Evolutionary conservation across 2,113 vertebrate species (phyloP), one percentile per base, ranked within the genome.

Genomic region (Syngnathus scovelli): DNA sequence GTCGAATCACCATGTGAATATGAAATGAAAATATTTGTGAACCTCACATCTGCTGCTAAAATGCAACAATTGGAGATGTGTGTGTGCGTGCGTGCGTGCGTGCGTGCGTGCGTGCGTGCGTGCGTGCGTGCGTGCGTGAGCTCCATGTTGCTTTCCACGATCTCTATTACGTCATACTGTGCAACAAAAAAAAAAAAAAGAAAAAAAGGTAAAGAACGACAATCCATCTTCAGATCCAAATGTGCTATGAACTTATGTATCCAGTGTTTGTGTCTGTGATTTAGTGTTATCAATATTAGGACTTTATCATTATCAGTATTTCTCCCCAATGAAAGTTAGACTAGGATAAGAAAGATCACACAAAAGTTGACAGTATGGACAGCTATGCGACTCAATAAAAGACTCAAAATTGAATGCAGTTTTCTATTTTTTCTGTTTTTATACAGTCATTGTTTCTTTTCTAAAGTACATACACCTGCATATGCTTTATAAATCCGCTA

Each of bases 251-350:
- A 44, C 41, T 19, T 44, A 44, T 5, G 61, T 62, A 44, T 44
- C n/a, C n/a, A 44, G 61, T 62, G 61, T 62, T 62, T 62, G 55
- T 44, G n/a, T 44, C 61, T 46, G 41, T 62, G 41, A 62, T 44
- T 62, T 21, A 27, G 41, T 62, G 61, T 62, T 44, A 43, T 62
- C 61, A 27, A 62, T 44, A 41, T 15, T 41, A 13, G 39, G 12
- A 62, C 60, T 43, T 39, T 41, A 44, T 27, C 61, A 62, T 62
- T 43, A 62, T 62, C 61, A 62, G 41, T 62, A 62, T 62, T 61
- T 46, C 7, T 21, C 41, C 61, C 41, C 12, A 2, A 62, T 38
- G 61, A 62, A 44, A 62, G 61, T 44, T 44, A 62, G 21, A 27
- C 13, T 62, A 44, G 7, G n/a, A 16, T 62, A 23, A 15, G 21